phyloP scores from a whole-genome alignment of 2,888 invertebrate species.

The Sphinx pinastri region DNA sequence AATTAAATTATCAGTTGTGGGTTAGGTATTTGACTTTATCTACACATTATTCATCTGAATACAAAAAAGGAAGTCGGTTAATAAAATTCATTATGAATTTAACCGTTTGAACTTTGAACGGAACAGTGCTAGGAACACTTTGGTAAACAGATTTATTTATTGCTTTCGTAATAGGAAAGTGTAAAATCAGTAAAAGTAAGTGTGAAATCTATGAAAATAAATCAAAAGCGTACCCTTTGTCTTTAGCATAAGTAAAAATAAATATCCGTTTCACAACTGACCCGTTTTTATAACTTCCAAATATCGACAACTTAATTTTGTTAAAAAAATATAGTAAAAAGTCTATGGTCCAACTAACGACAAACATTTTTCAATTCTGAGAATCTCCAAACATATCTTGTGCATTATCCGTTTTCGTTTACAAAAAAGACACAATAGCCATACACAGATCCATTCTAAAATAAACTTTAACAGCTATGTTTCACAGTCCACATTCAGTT shows the following conservation, averaged over 20 bases:
- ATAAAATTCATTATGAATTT: background rate
- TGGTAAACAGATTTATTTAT: background rate
- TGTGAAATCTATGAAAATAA: background rate
- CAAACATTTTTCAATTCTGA: constrained; percentile 65
- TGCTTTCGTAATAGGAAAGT: background rate
- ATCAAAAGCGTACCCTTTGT: constrained; percentile 31
- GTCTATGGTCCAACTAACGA: constrained; percentile 53
- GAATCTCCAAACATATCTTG: constrained; percentile 70
- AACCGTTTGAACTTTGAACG: background rate
- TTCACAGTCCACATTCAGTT: constrained; percentile 35
- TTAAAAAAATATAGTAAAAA: constrained; percentile 48
- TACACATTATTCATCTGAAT: no score
- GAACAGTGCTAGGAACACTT: background rate
- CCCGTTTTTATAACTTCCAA: constrained; percentile 54
- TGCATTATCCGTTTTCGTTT: constrained; percentile 56
- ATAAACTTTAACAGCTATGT: constrained; percentile 25
- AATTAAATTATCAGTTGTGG: no score
- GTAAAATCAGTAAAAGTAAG: constrained; percentile 6
- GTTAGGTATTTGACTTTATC: no score
- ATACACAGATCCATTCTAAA: constrained; percentile 31
- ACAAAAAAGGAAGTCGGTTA: no score
- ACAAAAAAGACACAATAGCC: constrained; percentile 46
- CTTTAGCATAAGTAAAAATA: constrained; percentile 29
- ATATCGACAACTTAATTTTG: constrained; percentile 71
- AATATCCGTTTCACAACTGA: constrained; percentile 42